These are phyloP conservation scores for Hydrotaea diabolus DNA, from an alignment of 2,888 invertebrate species.

Conservation along the genomic window DNA sequence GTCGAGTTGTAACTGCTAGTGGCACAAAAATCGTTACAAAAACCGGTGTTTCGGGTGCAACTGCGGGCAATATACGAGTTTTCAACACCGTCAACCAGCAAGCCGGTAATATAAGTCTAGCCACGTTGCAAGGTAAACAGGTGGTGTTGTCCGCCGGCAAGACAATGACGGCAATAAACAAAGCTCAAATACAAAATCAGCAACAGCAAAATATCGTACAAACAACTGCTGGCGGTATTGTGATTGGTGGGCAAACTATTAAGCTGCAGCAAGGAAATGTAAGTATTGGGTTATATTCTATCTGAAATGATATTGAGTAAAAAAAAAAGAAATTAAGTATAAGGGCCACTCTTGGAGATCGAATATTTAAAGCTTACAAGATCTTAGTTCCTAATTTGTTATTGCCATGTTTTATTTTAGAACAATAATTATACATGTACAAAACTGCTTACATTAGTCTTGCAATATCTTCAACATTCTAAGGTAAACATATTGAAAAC, in stretches of 20 bases:
- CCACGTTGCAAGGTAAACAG: slow-evolving; percentile 83
- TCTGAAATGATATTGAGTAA: too few relatives aligned
- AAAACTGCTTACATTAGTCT: too few relatives aligned
- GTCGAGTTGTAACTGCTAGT: slow-evolving; percentile 67
- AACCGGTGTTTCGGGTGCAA: slow-evolving; percentile 36
- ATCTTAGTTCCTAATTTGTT: too few relatives aligned
- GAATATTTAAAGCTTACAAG: too few relatives aligned
- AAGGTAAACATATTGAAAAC: too few relatives aligned
- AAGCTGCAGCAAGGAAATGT: slow-evolving; percentile 80
- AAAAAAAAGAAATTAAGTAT: too few relatives aligned
- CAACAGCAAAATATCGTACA: slow-evolving; percentile 75
- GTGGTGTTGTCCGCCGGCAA: slow-evolving; percentile 83
- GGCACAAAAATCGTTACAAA: slow-evolving; percentile 65
- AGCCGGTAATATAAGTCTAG: slow-evolving; percentile 79
- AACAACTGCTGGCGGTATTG: slow-evolving; percentile 70
- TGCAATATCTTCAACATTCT: too few relatives aligned
- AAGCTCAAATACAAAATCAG: slow-evolving; percentile 80
- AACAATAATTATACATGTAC: too few relatives aligned
- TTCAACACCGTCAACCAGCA: slow-evolving; percentile 75
- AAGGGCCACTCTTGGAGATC: too few relatives aligned
- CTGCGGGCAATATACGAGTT: slow-evolving; percentile 80
- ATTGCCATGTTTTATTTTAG: too few relatives aligned
- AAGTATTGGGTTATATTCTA: too few relatives aligned
- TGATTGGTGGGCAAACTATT: slow-evolving; percentile 79
- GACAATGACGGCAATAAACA: slow-evolving; percentile 82